Evolutionary conservation across 2,797 vertebrate genomes (phyloP), one percentile per base, ranked within the genome.

Genomic region (Syngnathus acus): DNA sequence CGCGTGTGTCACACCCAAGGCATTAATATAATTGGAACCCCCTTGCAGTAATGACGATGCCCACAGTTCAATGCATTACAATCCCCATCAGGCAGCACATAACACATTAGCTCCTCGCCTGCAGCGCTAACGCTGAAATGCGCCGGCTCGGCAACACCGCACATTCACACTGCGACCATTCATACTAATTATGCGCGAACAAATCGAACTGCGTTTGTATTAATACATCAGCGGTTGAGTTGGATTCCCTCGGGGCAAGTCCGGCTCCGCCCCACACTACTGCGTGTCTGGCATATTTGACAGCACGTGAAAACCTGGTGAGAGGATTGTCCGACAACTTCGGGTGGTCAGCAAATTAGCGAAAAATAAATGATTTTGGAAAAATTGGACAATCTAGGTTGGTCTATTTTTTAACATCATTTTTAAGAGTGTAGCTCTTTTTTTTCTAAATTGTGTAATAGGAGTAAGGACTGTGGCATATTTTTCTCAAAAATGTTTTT

Each of bases 181-280:
- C 60, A 45, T 62, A 32, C 32, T 32, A 62, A 62, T 62, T 45
- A 62, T 9, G 60, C 45, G 60, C 21, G 60, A 62, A 16, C 40
- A 43, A 26, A 62, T 62, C 42, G 60, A 62, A 62, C 39, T 16
- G 21, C 7, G 40, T 42, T 26, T 45, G 60, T 62, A 45, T 62
- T 62, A 62, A 62, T 62, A 62, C 60, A 62, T 62, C 42, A 26
- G 42, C 21, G 42, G 60, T 45, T 62, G 60, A 62, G 60, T 16
- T 45, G 59, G 40, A 62, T 45, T 62, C 60, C 59, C 60, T 62
- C 21, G 6, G 60, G 60, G 60, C 3, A 62, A 62, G 60, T 45
- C 40, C 21, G 16, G 37, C 38, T 59, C 37, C 57, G 37, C 37
- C 57, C 57, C 57, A 11, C 42, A 62, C 60, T 62, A 62, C 60